phyloP scores from a whole-genome alignment of 1,140 invertebrate genomes.

The Neotoxoptera formosana region DNA sequence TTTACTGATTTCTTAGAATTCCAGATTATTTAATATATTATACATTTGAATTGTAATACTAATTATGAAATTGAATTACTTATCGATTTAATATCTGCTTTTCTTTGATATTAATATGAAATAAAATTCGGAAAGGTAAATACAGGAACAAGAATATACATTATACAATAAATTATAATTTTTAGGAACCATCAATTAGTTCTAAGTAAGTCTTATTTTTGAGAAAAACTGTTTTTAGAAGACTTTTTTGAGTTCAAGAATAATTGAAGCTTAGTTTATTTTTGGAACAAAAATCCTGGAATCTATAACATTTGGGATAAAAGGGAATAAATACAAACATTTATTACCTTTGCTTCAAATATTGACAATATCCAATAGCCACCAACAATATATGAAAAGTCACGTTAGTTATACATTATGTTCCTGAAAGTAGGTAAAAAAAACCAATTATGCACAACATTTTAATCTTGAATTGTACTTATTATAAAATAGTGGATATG shows the following conservation, averaged over 20 bases:
- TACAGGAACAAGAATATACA: too few species aligned
- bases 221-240: background rate
- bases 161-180: background rate
- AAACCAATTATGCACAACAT: background rate
- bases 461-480: background rate
- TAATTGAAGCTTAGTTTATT: background rate
- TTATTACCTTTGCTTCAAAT: background rate
- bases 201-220: background rate
- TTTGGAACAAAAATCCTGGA: background rate
- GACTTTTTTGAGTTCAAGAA: background rate
- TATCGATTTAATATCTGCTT: background rate
- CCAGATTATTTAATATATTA: background rate
- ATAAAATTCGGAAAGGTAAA: too few species aligned
- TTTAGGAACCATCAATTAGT: background rate
- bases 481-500: background rate
- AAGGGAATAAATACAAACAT: conserved; percentile 10
- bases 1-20: background rate
- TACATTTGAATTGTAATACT: background rate
- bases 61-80: background rate
- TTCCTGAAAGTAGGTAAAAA: background rate
- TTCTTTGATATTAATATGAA: too few species aligned
- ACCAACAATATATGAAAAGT: background rate
- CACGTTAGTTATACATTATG: background rate
- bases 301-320: background rate
- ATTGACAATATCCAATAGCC: conserved; percentile 11